These are phyloP conservation scores for Pogonognathellus flavescens DNA, from an alignment of 1,140 invertebrate genomes.

Conservation along the genomic window DNA sequence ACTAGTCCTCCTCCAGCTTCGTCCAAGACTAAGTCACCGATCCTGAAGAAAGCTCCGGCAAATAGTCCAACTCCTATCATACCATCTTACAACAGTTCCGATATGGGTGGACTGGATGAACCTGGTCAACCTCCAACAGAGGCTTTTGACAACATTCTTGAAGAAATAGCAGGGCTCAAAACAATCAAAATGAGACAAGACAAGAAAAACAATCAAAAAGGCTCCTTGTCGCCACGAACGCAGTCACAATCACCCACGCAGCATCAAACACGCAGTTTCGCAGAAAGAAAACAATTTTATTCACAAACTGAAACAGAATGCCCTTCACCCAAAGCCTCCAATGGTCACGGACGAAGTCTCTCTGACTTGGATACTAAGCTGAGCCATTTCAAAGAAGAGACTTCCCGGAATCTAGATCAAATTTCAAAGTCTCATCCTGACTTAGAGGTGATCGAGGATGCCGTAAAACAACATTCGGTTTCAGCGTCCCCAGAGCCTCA, in stretches of 20 bases:
- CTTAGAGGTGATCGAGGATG: slow-evolving; percentile 64
- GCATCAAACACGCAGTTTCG: slow-evolving; percentile 54
- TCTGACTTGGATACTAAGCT: slow-evolving; percentile 63
- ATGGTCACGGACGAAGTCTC: not conserved
- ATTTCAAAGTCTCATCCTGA: slow-evolving; percentile 67
- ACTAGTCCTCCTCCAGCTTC: not conserved
- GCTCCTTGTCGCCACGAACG: not conserved
- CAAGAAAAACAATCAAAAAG: slow-evolving; percentile 41
- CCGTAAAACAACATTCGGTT: slow-evolving; percentile 40
- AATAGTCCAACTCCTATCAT: slow-evolving; percentile 49
- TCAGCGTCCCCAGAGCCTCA: slow-evolving; percentile 28
- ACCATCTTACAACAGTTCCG: slow-evolving; percentile 8
- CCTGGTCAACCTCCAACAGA: slow-evolving; percentile 32
- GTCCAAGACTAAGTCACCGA: slow-evolving; percentile 38
- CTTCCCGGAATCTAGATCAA: slow-evolving; percentile 52
- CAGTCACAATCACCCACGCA: slow-evolving; percentile 30
- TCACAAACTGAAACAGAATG: not conserved
- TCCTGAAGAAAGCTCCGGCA: slow-evolving; percentile 54
- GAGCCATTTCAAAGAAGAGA: slow-evolving; percentile 64
- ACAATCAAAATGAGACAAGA: slow-evolving; percentile 61
- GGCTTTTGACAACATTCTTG: slow-evolving; percentile 66
- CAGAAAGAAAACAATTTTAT: slow-evolving; percentile 64
- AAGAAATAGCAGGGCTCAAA: slow-evolving; percentile 66
- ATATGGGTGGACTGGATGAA: slow-evolving; percentile 30
- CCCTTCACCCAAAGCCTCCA: not conserved